Base-by-base conservation (phyloP, 2,888 invertebrate genomes). In the Mactromeris polynyma region DNA sequence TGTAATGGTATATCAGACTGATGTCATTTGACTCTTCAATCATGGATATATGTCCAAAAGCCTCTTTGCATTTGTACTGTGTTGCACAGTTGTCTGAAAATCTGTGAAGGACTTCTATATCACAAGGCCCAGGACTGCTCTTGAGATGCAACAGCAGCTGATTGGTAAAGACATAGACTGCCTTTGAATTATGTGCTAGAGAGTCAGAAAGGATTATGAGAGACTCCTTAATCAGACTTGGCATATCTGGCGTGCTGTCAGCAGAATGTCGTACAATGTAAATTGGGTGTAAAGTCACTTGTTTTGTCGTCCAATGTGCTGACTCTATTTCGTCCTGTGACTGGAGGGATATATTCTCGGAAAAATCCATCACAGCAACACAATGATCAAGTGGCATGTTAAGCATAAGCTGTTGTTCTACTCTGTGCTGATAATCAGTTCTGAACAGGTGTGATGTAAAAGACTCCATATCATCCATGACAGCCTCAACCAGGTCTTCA, bases 241-340 rank as follows among this genome's bases (percentile, higher is more conserved):
- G 85, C 14, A 73, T 85, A 7, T 87, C 87, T 11, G 6, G 33
- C 40, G 87, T 87, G 69, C 89, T 89, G 11, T 89, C 69, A 26
- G 46, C 17, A n/a, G 77, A 36, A 84, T 90, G 90, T 0, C 88
- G 58, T 1, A 88, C 87, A 6, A 90, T 78, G 69, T 73, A 89
- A 0, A 89, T 87, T 2, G 89, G 89, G n/a, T 89, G 85, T 17
- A 91, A 46, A 26, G 89, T 89, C 31, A 91, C 89, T 69, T 89
- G 90, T 38, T 89, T 91, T 0, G n/a, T n/a, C 1, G 86, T 85
- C 87, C 89, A 89, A 51, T 91, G 89, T 11, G 85, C 77, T 9
- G 77, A 83, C 38, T 91, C 89, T n/a, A 91, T 91, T 36, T 89
- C 90, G 81, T 91, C 90, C 46, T 91, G 90, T 1, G 89, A 85